A percentile compares a stretch with the other conserved stretches of the same genome.
phyloP scores from a whole-genome alignment of 2,797 vertebrate species.

The Brachyrhaphis roseni region DNA sequence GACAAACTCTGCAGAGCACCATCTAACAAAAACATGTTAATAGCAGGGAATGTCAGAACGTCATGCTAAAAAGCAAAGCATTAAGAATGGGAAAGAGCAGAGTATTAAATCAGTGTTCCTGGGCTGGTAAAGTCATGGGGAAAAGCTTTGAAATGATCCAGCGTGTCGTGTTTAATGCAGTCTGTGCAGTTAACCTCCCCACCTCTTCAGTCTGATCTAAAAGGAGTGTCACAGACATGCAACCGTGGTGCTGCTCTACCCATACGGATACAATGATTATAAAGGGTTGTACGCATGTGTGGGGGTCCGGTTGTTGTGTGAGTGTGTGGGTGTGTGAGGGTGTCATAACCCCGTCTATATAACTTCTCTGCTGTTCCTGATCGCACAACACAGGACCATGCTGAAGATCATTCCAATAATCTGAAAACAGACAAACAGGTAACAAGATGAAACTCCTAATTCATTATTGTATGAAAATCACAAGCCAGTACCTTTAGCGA shows the following conservation, averaged over 20 bases:
- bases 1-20: constrained; percentile 23
- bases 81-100: constrained; percentile 25
- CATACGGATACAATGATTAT: constrained; percentile 42
- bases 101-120: constrained; percentile 22
- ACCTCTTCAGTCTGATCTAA: constrained; percentile 32
- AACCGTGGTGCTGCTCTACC: constrained; percentile 46
- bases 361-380: constrained; percentile 92
- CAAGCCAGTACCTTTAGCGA: neutral
- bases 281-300: constrained; percentile 30
- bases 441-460: neutral
- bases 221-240: constrained; percentile 26
- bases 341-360: constrained; percentile 79
- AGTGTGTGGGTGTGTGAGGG: constrained; percentile 22
- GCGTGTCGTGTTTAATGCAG: constrained; percentile 55
- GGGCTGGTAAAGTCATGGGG: constrained; percentile 52
- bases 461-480: neutral
- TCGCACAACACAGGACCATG: constrained; percentile 96
- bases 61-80: constrained; percentile 37
- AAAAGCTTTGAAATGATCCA: constrained; percentile 44
- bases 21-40: constrained; percentile 35
- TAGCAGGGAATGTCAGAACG: constrained; percentile 51
- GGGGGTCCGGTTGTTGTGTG: constrained; percentile 19
- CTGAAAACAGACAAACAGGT: constrained; percentile 72
- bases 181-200: constrained; percentile 24
- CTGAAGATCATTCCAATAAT: constrained; percentile 98